Evolutionary conservation across 2,113 vertebrate species (phyloP).

Genomic region (Serilophus lunatus): DNA sequence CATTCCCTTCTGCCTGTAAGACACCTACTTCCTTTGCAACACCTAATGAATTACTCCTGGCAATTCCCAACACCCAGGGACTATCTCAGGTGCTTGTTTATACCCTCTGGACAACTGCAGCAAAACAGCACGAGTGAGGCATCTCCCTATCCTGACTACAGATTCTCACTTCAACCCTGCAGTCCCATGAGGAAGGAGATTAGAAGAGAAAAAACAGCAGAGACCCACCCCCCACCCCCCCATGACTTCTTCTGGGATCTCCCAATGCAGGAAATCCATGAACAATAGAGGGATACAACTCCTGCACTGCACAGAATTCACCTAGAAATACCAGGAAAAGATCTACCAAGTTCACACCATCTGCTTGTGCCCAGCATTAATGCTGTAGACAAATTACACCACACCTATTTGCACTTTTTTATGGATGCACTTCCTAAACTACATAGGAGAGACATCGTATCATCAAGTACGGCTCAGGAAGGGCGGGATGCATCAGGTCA

Average conservation of each 20-base stretch:
- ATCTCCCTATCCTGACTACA: neutral
- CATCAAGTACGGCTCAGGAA: neutral
- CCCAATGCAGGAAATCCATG: rapidly evolving
- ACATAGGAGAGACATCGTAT: neutral
- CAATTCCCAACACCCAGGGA: neutral
- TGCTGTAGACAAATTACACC: neutral
- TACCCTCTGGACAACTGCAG: neutral
- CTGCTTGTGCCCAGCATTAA: neutral
- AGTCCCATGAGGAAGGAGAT: neutral
- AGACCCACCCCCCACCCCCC: too few species aligned
- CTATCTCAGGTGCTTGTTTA: neutral
- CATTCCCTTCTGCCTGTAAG: neutral
- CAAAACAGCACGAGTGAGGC: rapidly evolving
- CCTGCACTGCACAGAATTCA: neutral
- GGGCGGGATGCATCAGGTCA: neutral
- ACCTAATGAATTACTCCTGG: neutral
- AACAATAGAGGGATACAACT: neutral
- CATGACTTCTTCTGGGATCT: neutral
- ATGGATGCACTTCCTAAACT: neutral
- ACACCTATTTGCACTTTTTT: neutral
- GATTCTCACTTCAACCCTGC: neutral
- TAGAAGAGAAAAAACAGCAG: neutral
- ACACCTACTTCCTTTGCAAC: neutral
- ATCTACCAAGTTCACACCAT: neutral
- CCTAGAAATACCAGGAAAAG: neutral